A percentile compares a stretch with the other conserved stretches of the same genome.
Conservation (phyloP, 2,797 vertebrate genomes). For the Coracias cyanogaster region DNA sequence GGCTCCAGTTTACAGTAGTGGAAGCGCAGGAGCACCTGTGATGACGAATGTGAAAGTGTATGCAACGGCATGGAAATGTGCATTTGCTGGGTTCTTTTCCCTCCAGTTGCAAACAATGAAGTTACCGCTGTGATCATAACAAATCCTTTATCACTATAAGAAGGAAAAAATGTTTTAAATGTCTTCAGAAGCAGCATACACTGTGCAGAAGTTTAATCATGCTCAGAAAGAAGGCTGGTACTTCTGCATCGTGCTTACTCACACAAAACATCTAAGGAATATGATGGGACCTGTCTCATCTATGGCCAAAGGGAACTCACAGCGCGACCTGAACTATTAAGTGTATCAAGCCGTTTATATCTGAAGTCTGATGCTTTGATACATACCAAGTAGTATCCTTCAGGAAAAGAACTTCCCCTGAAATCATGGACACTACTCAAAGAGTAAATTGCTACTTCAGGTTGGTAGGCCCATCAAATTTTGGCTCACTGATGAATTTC, state of each 20-base stretch:
- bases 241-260: neutral
- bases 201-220: neutral
- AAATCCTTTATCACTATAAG: neutral
- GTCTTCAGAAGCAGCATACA: neutral
- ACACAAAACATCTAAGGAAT: neutral
- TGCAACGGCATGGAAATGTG: fast-evolving
- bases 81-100: neutral
- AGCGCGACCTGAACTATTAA: neutral
- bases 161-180: neutral
- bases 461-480: neutral
- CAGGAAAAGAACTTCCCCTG: neutral
- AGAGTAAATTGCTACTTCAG: neutral
- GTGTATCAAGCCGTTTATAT: neutral
- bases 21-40: neutral
- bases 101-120: neutral
- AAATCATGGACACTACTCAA: neutral
- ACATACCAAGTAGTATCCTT: neutral
- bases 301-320: neutral
- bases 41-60: neutral
- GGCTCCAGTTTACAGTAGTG: fast-evolving
- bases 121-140: neutral
- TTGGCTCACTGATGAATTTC: neutral
- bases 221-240: neutral
- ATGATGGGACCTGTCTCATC: neutral
- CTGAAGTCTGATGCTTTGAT: neutral